Base-by-base conservation (phyloP, 2,888 invertebrate genomes). In the Sympetrum striolatum region DNA sequence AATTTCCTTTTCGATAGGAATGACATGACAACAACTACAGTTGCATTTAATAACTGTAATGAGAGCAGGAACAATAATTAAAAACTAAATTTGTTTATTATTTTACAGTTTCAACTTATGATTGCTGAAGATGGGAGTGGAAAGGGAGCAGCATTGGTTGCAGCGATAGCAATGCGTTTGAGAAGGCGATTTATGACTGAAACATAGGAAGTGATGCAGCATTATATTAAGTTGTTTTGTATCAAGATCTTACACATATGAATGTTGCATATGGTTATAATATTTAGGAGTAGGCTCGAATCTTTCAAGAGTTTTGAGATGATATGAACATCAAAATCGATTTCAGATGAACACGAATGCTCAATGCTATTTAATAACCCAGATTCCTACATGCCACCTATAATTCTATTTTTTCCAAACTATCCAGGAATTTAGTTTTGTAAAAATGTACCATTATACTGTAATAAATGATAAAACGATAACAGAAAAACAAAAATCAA, bases 81-180 rank as follows among this genome's bases (percentile, higher is more conserved):
- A 22, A 90, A 31, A 90, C 39, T 53, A 15, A 90, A 31, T 90
- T 60, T 86, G 86, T 90, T 91, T 90, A 91, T 0, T 44, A 44
- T 44, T 91, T 93, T 93, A 4, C 94, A 97, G 97, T 96, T 96
- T 92, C 95, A 95, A 35, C 93, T 97, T 90, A 94, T 96, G 92
- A 94, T 96, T 90, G 96, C 97, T 0, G 96, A 97, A 93, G 97
- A 97, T 94, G 97, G 97, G 82, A 97, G 97, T 93, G 97, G 97
- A 44, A 97, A 97, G 93, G 97, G 97, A 14, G 97, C 97, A 1
- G 97, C 96, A 2, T 94, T 97, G 79, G 96, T 96, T 0, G 96
- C 97, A 48, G 97, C 97, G 91, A 96, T 97, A 92, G 97, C 97
- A 0, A 94, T 95, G 39, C 94, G 95, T 92, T 93, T 96, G 91